Base-by-base conservation (phyloP, 2,113 vertebrate genomes). In the Lasiurus cinereus region DNA sequence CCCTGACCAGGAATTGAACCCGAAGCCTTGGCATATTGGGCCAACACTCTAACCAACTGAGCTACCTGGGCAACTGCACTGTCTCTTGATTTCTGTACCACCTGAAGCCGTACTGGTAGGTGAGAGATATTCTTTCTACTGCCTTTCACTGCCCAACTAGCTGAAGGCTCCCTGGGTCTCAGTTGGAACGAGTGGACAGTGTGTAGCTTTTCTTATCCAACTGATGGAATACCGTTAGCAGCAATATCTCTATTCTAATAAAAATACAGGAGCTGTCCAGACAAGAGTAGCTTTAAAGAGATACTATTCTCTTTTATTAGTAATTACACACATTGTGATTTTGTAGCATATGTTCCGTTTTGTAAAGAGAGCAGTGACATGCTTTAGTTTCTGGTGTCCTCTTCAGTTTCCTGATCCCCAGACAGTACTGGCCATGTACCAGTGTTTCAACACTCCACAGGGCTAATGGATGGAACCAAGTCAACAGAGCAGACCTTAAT, bases 341-440 rank as follows among this genome's bases (percentile, higher is more conserved):
- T 72, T 62, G 6, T 48, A 85, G 29, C 48, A 10, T 84, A 22
- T 69, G 16, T 50, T 83, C 43, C 15, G 5, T 83, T 62, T 78
- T 78, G 31, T 80, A 36, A 91, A 80, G 88, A n/a, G n/a, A 95
- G 5, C 8, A 67, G 16, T 69, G 50, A 50, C 5, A 27, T 27
- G 36, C 24, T 52, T 91, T 88, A 76, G 56, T 91, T 93, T 83
- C 33, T 72, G 19, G 72, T 64, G 27, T 83, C n/a, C 16, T 56
- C 50, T 67, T 66, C 14, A 16, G 9, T 91, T 96, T 86, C 21
- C 64, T 48, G 43, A 79, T 64, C 48, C 59, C 48, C 29, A 66
- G 43, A 79, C 19, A 19, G n/a, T 21, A 52, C 15, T 70, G 31
- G 73, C 29, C 39, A 48, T 0, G 14, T 33, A 54, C 8, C 16